phyloP scores from a whole-genome alignment of 2,888 invertebrate species.

The Margaritifera margaritifera region DNA sequence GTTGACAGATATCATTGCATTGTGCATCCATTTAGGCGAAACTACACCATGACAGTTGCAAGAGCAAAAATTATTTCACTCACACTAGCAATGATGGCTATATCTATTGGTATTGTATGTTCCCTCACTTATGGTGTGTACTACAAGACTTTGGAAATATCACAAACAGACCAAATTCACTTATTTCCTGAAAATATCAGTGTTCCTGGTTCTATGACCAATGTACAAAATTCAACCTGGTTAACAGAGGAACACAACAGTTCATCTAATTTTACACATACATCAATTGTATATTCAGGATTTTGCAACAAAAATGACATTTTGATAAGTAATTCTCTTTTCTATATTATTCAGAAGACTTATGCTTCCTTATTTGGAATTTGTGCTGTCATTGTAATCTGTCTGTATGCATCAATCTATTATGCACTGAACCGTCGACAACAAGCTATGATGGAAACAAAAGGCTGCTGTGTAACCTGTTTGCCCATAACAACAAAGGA shows the following conservation, averaged over 20 bases:
- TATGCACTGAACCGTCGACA: too few species aligned
- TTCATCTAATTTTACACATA: too few species aligned
- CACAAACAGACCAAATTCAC: background rate
- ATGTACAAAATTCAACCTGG: too few species aligned
- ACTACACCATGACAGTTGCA: constrained; percentile 28
- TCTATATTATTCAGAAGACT: constrained; percentile 50
- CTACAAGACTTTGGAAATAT: background rate
- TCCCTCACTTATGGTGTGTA: constrained; percentile 10
- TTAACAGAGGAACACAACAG: background rate
- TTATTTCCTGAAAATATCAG: background rate
- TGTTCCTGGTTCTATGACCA: background rate
- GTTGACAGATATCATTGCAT: constrained; percentile 53
- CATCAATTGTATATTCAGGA: constrained; percentile 24
- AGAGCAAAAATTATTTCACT: constrained; percentile 14
- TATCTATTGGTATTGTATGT: constrained; percentile 7
- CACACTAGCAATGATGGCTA: background rate
- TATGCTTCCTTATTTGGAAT: constrained; percentile 63
- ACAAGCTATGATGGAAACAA: too few species aligned
- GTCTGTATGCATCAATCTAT: constrained; percentile 66
- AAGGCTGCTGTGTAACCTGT: too few species aligned
- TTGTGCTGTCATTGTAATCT: constrained; percentile 66
- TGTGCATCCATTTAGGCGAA: constrained; percentile 52
- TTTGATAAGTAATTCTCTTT: constrained; percentile 41
- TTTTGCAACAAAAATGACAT: constrained; percentile 40
- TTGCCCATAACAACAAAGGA: too few species aligned